Evolutionary conservation across 2,113 vertebrate species (phyloP), one percentile per base, ranked within the genome.

Genomic region (Dasyprocta punctata): DNA sequence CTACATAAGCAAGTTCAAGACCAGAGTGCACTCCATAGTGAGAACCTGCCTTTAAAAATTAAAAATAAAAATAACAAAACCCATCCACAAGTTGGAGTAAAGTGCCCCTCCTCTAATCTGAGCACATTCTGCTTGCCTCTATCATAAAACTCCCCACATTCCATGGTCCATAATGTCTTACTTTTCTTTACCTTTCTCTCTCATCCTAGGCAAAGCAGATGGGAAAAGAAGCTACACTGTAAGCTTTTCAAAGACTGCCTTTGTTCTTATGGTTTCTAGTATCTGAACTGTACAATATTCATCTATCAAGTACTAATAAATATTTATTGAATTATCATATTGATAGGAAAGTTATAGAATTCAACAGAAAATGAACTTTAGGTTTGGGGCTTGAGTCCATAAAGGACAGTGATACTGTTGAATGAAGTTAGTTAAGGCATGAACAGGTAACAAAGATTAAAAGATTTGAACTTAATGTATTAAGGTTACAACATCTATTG

Each of bases 291-390:
- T 86, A 5, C 7, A 82, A 61, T 33, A 9, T 47, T 3, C 17
- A 33, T 65, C 9, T 90, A 20, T 83, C n/a, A n/a, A 82, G 8
- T 41, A 13, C 6, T 58, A 77, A 75, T 54, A 56, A 71, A 20
- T 87, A 73, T 84, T n/a, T 87, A 7, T n/a, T 86, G 12, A 96
- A 95, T 86, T 81, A 77, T 9, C 24, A 86, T 61, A 69, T 16
- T 63, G 12, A n/a, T 41, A 54, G 10, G 12, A 52, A 67, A 61
- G 56, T 7, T 78, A n/a, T 4, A 17, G 33, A 82, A 89, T 69
- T 38, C 10, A 77, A 69, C 24, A 89, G 28, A 92, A 75, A 7
- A 0, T 77, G 36, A 54, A 67, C 2, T 61, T 84, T 82, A 7
- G 3, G 33, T 1, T 38, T 80, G 85, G 75, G 22, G 30, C 41